Base-by-base conservation (phyloP, 2,888 invertebrate species). In the Hyalella azteca region DNA sequence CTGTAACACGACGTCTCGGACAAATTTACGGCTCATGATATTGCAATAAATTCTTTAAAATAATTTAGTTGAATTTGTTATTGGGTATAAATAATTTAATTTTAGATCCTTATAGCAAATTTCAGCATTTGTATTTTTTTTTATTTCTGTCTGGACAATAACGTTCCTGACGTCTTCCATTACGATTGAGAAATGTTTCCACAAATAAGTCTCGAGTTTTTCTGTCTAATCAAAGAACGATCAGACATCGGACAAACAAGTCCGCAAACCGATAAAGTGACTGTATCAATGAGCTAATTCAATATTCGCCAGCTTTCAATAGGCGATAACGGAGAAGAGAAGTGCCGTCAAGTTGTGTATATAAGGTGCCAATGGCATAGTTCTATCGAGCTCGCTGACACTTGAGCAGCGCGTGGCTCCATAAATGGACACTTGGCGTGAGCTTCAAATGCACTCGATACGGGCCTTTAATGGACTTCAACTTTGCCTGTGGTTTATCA, bases 241-340 rank as follows among this genome's bases (percentile, higher is more conserved):
- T 54, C 54, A 11, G 7, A 9, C 54, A 9, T 22, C 26, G 7
- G 29, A 54, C 54, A 54, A 22, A 26, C 26, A 54, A 54, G 26
- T n/a, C 11, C 15, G 29, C 54, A 54, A 26, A 54, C 26, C 13
- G 22, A 54, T 54, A 22, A 22, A 54, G 54, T 54, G 11, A 26
- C 22, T 7, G 11, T 54, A 26, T 26, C 26, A 54, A 29, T 22
- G 29, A 54, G 19, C 54, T 54, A 54, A 26, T 54, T 54, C 54
- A 54, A 54, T 26, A 54, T 54, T 54, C 26, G 54, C 26, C 9
- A 29, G 9, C 22, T 26, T 29, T 54, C 26, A 22, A 54, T 54
- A 13, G 54, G 54, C 54, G 54, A 54, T 54, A 54, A 54, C 54
- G 26, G 13, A 26, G 54, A 29, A 54, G 54, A 54, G 54, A 54